These are phyloP conservation scores for Dermochelys coriacea DNA, from an alignment of 2,797 vertebrate genomes.

Conservation along the genomic window DNA sequence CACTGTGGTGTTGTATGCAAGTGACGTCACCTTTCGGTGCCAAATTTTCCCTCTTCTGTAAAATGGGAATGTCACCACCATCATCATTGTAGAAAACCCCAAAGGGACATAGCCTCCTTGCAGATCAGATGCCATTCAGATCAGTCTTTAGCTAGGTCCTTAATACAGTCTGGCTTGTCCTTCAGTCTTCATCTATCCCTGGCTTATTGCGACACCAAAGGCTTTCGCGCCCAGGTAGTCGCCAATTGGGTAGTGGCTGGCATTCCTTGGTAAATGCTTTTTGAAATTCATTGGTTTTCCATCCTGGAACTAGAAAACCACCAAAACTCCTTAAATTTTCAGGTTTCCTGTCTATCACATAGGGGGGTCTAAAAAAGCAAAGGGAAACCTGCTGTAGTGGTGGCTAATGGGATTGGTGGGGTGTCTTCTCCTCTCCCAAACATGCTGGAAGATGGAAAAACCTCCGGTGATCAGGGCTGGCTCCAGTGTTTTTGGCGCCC, in stretches of 20 bases:
- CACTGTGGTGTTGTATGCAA: background rate
- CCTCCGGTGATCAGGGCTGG: no score
- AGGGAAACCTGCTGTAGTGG: background rate
- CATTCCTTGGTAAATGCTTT: background rate
- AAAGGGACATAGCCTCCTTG: background rate
- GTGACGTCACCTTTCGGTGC: background rate
- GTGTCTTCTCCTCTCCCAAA: background rate
- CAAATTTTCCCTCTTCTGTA: background rate
- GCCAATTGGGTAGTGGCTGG: background rate
- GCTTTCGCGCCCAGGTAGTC: background rate
- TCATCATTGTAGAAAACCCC: background rate
- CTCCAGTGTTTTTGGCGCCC: no score
- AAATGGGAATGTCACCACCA: background rate
- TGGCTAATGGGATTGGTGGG: background rate
- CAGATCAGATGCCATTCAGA: background rate
- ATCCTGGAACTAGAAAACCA: background rate
- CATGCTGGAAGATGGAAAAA: background rate
- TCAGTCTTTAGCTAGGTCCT: background rate
- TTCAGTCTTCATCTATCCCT: background rate
- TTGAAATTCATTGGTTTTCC: background rate
- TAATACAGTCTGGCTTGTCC: background rate
- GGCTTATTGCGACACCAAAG: background rate
- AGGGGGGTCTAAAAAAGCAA: background rate
- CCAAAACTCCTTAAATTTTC: background rate
- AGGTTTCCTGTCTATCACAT: background rate